Evolutionary conservation across 2,888 invertebrate species (phyloP).

Genomic region (Rhorus exstirpatorius): DNA sequence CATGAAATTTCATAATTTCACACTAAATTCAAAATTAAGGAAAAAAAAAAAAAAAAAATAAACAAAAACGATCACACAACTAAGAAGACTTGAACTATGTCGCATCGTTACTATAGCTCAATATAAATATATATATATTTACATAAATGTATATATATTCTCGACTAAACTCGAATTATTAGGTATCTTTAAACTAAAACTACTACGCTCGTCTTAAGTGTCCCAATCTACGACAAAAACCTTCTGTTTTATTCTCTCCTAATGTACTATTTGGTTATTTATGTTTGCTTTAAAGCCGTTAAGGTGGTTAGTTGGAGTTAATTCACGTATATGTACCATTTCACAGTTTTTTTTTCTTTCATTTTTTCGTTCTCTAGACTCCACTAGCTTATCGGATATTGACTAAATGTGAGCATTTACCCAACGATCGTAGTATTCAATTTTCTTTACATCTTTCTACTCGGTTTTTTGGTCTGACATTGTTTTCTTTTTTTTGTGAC

Average conservation of each 20-base stretch:
- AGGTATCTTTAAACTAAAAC: conserved; percentile 69
- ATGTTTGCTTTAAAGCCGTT: conserved; percentile 62
- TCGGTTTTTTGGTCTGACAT: conserved; percentile 8
- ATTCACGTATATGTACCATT: conserved; percentile 71
- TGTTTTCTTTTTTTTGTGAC: conserved; percentile 17
- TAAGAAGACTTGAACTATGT: conserved; percentile 83
- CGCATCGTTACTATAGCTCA: conserved; percentile 81
- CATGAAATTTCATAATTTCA: conserved; percentile 86
- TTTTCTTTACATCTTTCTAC: conserved; percentile 11
- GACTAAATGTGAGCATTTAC: conserved; percentile 81
- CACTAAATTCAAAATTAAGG: conserved; percentile 83
- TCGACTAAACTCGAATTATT: conserved; percentile 66
- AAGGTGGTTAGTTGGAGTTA: conserved; percentile 82
- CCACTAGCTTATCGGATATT: conserved; percentile 84
- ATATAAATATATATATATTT: conserved; percentile 68
- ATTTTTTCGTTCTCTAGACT: conserved; percentile 84
- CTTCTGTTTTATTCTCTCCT: conserved; percentile 61
- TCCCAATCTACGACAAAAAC: conserved; percentile 84
- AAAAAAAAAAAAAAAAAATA: conserved; percentile 79
- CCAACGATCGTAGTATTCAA: conserved; percentile 60
- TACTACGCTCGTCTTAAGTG: conserved; percentile 68
- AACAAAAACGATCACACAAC: conserved; percentile 85
- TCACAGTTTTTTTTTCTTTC: conserved; percentile 58
- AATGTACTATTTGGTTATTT: conserved; percentile 62
- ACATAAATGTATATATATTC: conserved; percentile 30